Base-by-base conservation (phyloP, 2,797 vertebrate species). In the Falco columbarius region DNA sequence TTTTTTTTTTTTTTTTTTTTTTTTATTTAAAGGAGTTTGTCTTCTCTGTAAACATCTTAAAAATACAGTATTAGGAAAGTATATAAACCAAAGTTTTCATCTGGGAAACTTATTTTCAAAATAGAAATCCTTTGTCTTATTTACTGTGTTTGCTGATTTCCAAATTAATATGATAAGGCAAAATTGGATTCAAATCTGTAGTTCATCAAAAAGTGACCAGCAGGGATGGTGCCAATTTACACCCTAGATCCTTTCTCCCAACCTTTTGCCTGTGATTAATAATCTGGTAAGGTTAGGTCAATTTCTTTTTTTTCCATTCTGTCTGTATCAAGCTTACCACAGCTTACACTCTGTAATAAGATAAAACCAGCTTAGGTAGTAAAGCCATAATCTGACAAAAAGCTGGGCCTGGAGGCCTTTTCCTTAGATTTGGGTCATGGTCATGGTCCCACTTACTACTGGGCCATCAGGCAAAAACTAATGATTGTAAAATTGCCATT, bases 401-500 rank as follows among this genome's bases (percentile, higher is more conserved):
- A 95, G 75, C 90, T 89, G 89, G 80, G 82, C 95, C 90, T 82
- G 27, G 8, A 95, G 97, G 96, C 72, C 72, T 95, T 94, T 96
- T 93, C 49, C 81, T 94, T 83, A 96, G 95, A 94, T 97, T 93
- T 96, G 84, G 96, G 68, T 96, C 91, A 92, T 81, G 93, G 93
- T 93, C 70, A 38, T 75, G 56, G 77, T 80, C 63, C 29, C 30
- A 90, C 88, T 96, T 88, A 83, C 66, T 70, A 73, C 46, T 63
- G 81, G 83, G 74, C 74, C 47, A 61, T 81, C 81, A 94, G 70
- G 77, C 24, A 83, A 94, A 94, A 93, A 68, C 61, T 89, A 97
- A 96, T 93, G 86, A 95, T 97, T 97, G 84, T 90, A 95, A 94
- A 97, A 95, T 97, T 96, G 96, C 63, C 76, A 90, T 95, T 95